Evolutionary conservation across 1,140 invertebrate genomes (phyloP), one percentile per base, ranked within the genome.

Genomic region (Sitobion miscanthi): DNA sequence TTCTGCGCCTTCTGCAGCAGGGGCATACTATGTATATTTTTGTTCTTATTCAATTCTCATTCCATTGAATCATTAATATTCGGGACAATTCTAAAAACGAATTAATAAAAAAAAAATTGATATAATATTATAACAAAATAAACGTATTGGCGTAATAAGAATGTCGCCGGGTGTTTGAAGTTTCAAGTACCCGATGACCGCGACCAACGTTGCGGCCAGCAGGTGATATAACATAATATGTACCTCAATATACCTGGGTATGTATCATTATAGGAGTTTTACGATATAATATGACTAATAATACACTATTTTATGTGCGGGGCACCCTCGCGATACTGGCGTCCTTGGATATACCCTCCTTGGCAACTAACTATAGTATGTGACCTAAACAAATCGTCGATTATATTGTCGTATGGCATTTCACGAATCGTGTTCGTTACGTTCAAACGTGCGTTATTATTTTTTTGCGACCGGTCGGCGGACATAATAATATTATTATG

Each of bases 351-450:
- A 86, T 47, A 25, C 42, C 21, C 42, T 47, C 85, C 85, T 54
- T 89, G 49, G 49, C 49, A 54, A 54, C 86, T 11, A 49, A n/a
- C 30, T n/a, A n/a, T n/a, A 30, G 42, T 30, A 35, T 35, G 62
- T 35, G 49, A 20, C 35, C 49, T 38, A 89, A 89, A 89, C 87
- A 89, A 89, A 89, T 21, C 47, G 87, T n/a, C 62, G 30, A 77
- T 77, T n/a, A 30, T 77, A n/a, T 14, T 0, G 20, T 17, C 1
- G 17, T 54, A 5, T 9, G n/a, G 49, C 87, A 54, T 35, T 54
- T 49, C 30, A n/a, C n/a, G 17, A 20, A 89, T 3, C 2, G n/a
- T n/a, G 8, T 47, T n/a, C 45, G 47, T 54, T 11, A 6, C 47
- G 23, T 54, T 52, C 35, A 35, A 52, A 54, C 87, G 87, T 23